Evolutionary conservation across 2,888 invertebrate genomes (phyloP).

Genomic region (Hypsopygia costalis): DNA sequence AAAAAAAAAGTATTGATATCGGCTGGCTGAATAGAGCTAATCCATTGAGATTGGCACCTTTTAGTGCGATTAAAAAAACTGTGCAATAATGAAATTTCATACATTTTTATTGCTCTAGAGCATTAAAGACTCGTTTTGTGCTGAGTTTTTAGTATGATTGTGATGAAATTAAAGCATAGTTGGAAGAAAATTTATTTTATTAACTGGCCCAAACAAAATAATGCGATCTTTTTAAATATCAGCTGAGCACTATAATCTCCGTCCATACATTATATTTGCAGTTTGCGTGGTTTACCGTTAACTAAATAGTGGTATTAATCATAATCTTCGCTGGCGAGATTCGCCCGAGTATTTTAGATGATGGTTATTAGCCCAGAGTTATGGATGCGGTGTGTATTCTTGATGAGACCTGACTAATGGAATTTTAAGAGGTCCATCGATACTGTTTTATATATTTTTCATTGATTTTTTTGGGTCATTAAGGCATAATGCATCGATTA

Average conservation of each 20-base stretch:
- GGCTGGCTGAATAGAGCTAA: too few relatives aligned
- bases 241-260: slow-evolving; percentile 5
- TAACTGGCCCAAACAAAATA: too few relatives aligned
- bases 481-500: not conserved
- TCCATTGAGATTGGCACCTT: too few relatives aligned
- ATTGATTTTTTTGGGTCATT: slow-evolving; percentile 1
- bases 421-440: slow-evolving; percentile 42
- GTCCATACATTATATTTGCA: slow-evolving; percentile 14
- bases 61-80: too few relatives aligned
- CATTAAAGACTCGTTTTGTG: too few relatives aligned
- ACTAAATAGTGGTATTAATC: slow-evolving; percentile 61
- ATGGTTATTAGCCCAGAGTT: slow-evolving; percentile 39
- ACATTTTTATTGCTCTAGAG: too few relatives aligned
- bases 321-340: slow-evolving; percentile 51
- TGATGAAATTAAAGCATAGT: too few relatives aligned
- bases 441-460: not conserved
- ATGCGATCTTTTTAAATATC: slow-evolving; percentile 1
- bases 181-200: too few relatives aligned
- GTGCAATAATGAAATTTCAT: too few relatives aligned
- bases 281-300: slow-evolving; percentile 54
- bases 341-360: slow-evolving; percentile 48
- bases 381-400: slow-evolving; percentile 18
- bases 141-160: too few relatives aligned
- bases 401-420: slow-evolving; percentile 40
- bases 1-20: too few relatives aligned